Evolutionary conservation across 2,797 vertebrate genomes (phyloP).

Genomic region (Acipenser oxyrinchus): DNA sequence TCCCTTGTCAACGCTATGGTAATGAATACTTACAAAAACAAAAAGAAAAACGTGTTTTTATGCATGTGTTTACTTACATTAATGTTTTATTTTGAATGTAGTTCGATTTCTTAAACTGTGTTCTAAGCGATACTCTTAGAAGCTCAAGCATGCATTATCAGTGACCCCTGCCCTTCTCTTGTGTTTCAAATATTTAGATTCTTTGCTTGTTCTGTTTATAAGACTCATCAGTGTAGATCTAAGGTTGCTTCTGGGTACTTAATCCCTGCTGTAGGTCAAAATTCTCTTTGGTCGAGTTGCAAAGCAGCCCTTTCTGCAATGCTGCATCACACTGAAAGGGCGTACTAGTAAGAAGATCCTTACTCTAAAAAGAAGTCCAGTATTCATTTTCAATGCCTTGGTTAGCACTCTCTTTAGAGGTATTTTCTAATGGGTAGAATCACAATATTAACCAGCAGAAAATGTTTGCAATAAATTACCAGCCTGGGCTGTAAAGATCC

Average conservation of each 20-base stretch:
- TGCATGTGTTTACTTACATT: constrained; percentile 23
- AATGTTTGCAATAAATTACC: background rate
- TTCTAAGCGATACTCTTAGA: background rate
- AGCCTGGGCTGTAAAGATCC: background rate
- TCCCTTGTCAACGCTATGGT: constrained; percentile 66
- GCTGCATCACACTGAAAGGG: background rate
- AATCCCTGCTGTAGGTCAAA: too few relatives aligned
- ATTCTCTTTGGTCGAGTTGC: background rate
- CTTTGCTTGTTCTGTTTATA: constrained; percentile 1
- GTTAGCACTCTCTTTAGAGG: too few relatives aligned
- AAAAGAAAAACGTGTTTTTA: constrained; percentile 38
- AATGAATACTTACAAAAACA: constrained; percentile 63
- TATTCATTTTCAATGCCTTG: background rate
- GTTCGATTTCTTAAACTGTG: constrained; percentile 9
- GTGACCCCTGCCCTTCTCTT: too few relatives aligned
- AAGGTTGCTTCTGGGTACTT: background rate
- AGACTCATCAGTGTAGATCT: constrained; percentile 7
- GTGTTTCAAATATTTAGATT: too few relatives aligned
- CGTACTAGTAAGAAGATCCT: background rate
- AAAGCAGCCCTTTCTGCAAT: background rate
- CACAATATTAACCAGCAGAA: too few relatives aligned
- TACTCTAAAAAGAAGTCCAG: background rate
- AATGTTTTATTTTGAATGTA: constrained; percentile 23
- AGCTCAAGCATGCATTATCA: too few relatives aligned
- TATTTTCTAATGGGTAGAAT: background rate